Evolutionary conservation across 30 jellyfish, hydroid and myxozoan genomes (phyloP).

Genomic region (Pelagia noctiluca): DNA sequence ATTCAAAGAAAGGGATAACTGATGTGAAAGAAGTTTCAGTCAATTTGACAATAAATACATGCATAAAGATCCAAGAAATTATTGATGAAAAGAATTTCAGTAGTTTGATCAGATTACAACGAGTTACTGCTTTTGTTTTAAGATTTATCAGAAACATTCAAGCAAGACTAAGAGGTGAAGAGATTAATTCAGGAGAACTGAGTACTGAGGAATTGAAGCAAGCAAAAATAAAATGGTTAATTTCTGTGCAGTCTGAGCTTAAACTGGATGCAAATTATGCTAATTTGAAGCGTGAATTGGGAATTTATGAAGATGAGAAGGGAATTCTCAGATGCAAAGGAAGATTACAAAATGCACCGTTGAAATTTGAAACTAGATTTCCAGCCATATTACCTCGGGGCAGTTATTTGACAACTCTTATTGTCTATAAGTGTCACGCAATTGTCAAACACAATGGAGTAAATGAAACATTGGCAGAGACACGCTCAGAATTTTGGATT

Average conservation of each 20-base stretch:
- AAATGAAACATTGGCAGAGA: neutral
- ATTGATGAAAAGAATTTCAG: too few relatives aligned
- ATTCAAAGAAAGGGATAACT: neutral
- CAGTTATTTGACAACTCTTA: constrained; percentile 29
- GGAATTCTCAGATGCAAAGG: constrained; percentile 66
- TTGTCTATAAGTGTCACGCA: constrained; percentile 27
- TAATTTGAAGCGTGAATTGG: constrained; percentile 3
- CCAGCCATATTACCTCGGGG: constrained; percentile 63
- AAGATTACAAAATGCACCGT: constrained; percentile 57
- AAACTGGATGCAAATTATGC: constrained; percentile 5
- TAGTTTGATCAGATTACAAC: too few relatives aligned
- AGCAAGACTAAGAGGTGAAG: constrained; percentile 13
- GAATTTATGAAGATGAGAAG: constrained; percentile 50
- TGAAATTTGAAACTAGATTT: constrained; percentile 31
- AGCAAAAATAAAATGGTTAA: constrained; percentile 13
- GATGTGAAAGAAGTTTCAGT: neutral
- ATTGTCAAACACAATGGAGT: neutral
- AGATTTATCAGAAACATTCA: constrained; percentile 15
- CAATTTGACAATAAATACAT: neutral
- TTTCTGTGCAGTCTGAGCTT: constrained; percentile 29
- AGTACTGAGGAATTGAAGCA: constrained; percentile 33
- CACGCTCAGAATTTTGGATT: neutral
- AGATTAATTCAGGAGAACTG: constrained; percentile 24
- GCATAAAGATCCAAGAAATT: neutral
- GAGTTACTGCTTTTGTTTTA: too few relatives aligned